Conservation (phyloP, 2,888 invertebrate genomes). For the Drosophila villosipedis region DNA sequence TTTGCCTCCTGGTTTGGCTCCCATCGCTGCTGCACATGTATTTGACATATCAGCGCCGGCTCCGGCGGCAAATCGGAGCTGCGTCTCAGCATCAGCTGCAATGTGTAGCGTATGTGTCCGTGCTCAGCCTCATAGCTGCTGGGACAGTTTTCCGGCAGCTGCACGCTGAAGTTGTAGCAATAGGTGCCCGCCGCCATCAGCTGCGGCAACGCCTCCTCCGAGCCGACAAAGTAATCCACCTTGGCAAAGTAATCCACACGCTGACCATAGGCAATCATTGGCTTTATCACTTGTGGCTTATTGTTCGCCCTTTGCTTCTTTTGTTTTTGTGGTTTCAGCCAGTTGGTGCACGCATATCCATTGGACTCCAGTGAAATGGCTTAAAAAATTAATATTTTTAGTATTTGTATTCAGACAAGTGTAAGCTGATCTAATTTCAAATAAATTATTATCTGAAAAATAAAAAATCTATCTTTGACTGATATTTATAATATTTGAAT, state of each 20-base stretch:
- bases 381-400: conserved; percentile 19
- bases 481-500: not conserved
- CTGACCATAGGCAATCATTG: conserved; percentile 50
- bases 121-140: conserved; percentile 71
- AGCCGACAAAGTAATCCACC: conserved; percentile 80
- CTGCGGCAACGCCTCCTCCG: conserved; percentile 72
- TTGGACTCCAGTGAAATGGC: conserved; percentile 75
- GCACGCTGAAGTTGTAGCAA: conserved; percentile 74
- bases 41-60: conserved; percentile 23
- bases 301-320: conserved; percentile 39
- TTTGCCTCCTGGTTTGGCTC: conserved; percentile 22
- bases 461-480: not conserved
- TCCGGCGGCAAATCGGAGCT: conserved; percentile 36
- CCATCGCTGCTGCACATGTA: conserved; percentile 46
- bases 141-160: conserved; percentile 74
- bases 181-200: conserved; percentile 72
- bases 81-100: conserved; percentile 68
- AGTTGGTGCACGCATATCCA: conserved; percentile 77
- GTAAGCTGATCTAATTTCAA: too few relatives aligned
- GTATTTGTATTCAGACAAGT: not conserved
- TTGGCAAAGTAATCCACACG: conserved; percentile 81
- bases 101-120: conserved; percentile 78
- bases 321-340: conserved; percentile 63
- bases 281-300: conserved; percentile 16
- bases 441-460: not conserved